Evolutionary conservation across 2,888 invertebrate genomes (phyloP).

Genomic region (Crocallis elinguaria): DNA sequence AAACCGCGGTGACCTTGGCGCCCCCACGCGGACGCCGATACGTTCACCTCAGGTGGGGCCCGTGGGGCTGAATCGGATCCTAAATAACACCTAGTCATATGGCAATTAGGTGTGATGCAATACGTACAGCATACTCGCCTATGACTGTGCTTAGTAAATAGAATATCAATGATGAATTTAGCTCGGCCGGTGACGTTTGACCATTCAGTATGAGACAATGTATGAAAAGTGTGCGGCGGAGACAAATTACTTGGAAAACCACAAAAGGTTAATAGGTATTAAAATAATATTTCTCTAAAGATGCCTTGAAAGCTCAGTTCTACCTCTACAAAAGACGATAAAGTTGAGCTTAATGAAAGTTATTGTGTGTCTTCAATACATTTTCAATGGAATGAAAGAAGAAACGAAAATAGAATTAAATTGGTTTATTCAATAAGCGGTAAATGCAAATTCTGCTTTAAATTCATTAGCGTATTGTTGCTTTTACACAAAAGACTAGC

Average conservation of each 20-base stretch:
- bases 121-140: slow-evolving; percentile 7
- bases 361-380: slow-evolving; percentile 28
- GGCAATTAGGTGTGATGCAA: slow-evolving; percentile 36
- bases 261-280: not conserved
- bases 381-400: slow-evolving; percentile 30
- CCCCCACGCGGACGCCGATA: slow-evolving; percentile 78
- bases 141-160: not conserved
- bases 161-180: slow-evolving; percentile 6
- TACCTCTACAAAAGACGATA: slow-evolving; percentile 14
- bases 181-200: not conserved
- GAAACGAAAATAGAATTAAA: slow-evolving; percentile 30
- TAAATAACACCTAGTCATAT: slow-evolving; percentile 41
- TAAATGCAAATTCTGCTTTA: slow-evolving; percentile 35
- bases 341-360: slow-evolving; percentile 23
- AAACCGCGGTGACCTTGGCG: slow-evolving; percentile 81
- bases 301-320: slow-evolving; percentile 17
- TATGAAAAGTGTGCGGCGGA: not conserved
- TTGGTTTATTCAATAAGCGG: slow-evolving; percentile 24
- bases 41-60: slow-evolving; percentile 83
- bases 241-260: slow-evolving; percentile 7
- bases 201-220: not conserved
- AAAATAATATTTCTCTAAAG: slow-evolving; percentile 4
- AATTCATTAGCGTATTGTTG: slow-evolving; percentile 35
- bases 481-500: slow-evolving; percentile 21
- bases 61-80: slow-evolving; percentile 57